Evolutionary conservation across 2,888 invertebrate genomes (phyloP), one percentile per base, ranked within the genome.

Genomic region (Opisthograptis luteolata): DNA sequence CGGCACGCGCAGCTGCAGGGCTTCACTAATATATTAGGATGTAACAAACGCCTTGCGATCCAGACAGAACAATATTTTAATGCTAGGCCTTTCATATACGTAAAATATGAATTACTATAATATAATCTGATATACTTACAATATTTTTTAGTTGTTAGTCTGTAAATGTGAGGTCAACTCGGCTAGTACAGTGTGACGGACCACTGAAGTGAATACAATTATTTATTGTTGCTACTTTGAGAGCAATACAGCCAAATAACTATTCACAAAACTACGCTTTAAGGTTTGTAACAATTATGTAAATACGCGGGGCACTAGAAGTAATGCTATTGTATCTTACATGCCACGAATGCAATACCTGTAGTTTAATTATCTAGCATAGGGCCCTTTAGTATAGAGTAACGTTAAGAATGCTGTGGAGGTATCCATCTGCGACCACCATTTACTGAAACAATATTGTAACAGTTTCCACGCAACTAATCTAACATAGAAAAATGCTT

Each of bases 311-410:
- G 3, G 12, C 37, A 30, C 9, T 36, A 19, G 22, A 20, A 25
- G 2, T 17, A 15, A 22, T 2, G 15, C 27, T 28, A 28, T 20
- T 27, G 48, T 46, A 28, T 36, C 20, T 40, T 49, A 51, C 39
- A 41, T 44, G 60, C 41, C 53, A 45, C 12, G 50, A 56, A 57
- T 56, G 59, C 62, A 62, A 68, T 64, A 59, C 56, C 46, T 25
- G 47, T 60, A 64, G 52, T 17, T 48, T 51, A 63, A 57, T 58
- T 63, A 59, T 60, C 42, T 44, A 51, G 53, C 31, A 36, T 19
- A 34, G 40, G 40, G 27, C 6, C 2, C 20, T 39, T 25, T 27
- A 6, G 28, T 27, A 3, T 46, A 32, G 45, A 14, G 8, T 24
- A 37, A 25, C 2, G 24, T 27, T 27, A 13, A 13, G 9, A n/a